phyloP scores from a whole-genome alignment of 2,888 invertebrate species.

The Pinctada fucata region DNA sequence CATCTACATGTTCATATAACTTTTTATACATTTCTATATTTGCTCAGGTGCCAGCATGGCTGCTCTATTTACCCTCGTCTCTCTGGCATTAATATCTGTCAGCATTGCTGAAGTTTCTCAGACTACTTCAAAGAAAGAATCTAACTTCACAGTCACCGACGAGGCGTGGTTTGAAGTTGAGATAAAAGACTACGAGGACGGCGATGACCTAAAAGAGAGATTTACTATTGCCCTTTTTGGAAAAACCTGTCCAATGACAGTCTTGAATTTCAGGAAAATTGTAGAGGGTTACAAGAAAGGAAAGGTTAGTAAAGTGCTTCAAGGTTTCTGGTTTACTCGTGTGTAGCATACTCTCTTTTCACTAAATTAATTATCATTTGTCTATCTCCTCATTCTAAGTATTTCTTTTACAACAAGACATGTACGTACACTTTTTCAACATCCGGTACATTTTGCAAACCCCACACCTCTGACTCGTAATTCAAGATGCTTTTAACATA shows the following conservation, averaged over 20 bases:
- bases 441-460: no score
- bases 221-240: conserved; percentile 75
- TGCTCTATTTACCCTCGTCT: conserved; percentile 12
- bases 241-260: conserved; percentile 74
- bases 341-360: no score
- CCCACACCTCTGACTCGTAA: no score
- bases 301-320: conserved; percentile 50
- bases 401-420: no score
- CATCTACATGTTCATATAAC: no score
- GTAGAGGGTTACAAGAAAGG: conserved; percentile 72
- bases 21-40: no score
- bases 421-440: no score
- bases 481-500: no score
- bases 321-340: no score
- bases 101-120: conserved; percentile 6
- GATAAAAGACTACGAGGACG: conserved; percentile 71
- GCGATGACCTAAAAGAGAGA: conserved; percentile 69
- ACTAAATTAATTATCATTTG: no score
- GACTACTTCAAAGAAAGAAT: no score
- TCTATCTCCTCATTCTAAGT: no score
- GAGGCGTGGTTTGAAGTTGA: conserved; percentile 74
- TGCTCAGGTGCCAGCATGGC: conserved; percentile 1
- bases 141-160: conserved; percentile 69
- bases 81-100: neutral
- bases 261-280: conserved; percentile 73